Base-by-base conservation (phyloP, 1,140 invertebrate species). In the Wasmannia auropunctata region DNA sequence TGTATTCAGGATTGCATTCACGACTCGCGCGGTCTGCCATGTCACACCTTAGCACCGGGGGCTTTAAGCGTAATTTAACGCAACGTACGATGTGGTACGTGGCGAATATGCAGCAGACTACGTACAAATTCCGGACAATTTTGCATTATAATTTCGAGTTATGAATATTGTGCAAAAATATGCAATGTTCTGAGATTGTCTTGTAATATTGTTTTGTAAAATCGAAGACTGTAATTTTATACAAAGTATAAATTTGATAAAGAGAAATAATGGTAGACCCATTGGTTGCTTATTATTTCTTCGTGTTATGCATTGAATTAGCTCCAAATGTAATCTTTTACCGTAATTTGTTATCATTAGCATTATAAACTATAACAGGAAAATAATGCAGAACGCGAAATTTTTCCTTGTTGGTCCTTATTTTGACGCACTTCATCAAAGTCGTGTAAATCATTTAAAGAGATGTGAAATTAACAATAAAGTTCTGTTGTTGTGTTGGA, bases 1-100 rank as follows among this genome's bases (percentile, higher is more conserved):
- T 40, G 40, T 46, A 58, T 72, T 74, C 77, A 56, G 63, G 25
- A 72, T 81, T 25, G 34, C 37, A 75, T 75, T 75, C 72, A 58
- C 51, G 28, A 72, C 4, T 58, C 34, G 49, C 34, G 79, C 79
- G 40, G 25, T 54, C 51, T 74, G 54, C 51, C 79, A 10, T 58
- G 37, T 83, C 67, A 43, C 67, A 74, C 19, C 79, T 60, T 60
- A 83, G 25, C 67, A 28, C 67, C 37, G 19, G n/a, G n/a, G 31
- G 16, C 67, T 60, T 72, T 46, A 28, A 72, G 28, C 67, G 37
- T 74, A 74, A 83, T 72, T 60, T 74, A 46, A 74, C n/a, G 25
- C 79, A 22, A 60, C n/a, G 37, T 43, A 37, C 3, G n/a, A 80
- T 22, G 8, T 37, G 10, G 22, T 43, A 28, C 34, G 19, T 49